These are phyloP conservation scores for Cuniculus paca DNA, from an alignment of 2,797 vertebrate species.

Conservation along the genomic window DNA sequence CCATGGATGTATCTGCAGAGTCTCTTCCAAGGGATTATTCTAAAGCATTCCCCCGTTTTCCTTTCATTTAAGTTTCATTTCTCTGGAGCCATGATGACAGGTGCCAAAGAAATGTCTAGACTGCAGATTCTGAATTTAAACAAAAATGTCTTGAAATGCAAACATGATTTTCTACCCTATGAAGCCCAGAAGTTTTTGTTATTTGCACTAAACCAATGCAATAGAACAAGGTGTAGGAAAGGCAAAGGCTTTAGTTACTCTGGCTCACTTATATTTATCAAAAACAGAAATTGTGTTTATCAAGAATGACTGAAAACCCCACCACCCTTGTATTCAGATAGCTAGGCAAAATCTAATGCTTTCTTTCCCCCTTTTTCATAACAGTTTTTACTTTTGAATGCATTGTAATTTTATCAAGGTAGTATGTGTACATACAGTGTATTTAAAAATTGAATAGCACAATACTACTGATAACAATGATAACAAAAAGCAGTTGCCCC, in stretches of 20 bases:
- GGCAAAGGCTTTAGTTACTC: neutral
- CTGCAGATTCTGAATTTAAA: slow-evolving; percentile 42
- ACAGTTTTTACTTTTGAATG: neutral
- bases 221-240: neutral
- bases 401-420: slow-evolving; percentile 2
- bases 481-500: neutral
- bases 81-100: neutral
- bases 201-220: neutral
- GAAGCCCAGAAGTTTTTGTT: neutral
- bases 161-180: slow-evolving; percentile 39
- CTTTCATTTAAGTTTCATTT: slow-evolving; percentile 21
- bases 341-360: neutral
- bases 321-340: neutral
- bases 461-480: neutral
- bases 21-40: neutral
- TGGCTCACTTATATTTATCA: neutral
- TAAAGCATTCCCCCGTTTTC: neutral
- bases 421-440: neutral
- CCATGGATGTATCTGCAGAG: neutral
- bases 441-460: neutral
- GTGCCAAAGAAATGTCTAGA: slow-evolving; percentile 65
- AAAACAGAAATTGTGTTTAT: neutral
- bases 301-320: neutral
- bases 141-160: slow-evolving; percentile 15
- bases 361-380: neutral